Percentiles rank a stretch among this genome's conserved stretches.
These are phyloP conservation scores for Botia almorhae DNA, from an alignment of 2,797 vertebrate genomes.

Conservation along the genomic window DNA sequence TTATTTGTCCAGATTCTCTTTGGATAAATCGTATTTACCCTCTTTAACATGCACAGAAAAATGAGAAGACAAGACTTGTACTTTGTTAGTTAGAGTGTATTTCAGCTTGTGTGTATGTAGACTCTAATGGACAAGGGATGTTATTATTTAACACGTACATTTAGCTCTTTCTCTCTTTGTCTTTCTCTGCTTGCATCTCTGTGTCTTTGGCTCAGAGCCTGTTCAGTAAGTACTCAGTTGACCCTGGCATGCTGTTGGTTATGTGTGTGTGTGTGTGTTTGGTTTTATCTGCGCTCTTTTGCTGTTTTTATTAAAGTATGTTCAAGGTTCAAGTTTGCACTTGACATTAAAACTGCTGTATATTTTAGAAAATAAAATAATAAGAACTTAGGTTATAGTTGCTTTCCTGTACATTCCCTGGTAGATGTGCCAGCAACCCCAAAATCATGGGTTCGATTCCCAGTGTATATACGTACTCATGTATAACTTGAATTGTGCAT, in stretches of 20 bases:
- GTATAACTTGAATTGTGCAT: not conserved
- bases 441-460: not conserved
- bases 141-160: conserved; percentile 10
- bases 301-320: conserved; percentile 43
- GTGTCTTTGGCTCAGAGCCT: conserved; percentile 75
- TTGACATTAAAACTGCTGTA: conserved; percentile 41
- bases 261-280: conserved; percentile 45
- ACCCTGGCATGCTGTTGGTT: conserved; percentile 64
- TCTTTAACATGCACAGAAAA: not conserved
- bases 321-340: conserved; percentile 28
- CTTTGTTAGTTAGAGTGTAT: not conserved
- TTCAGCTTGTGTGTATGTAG: not conserved
- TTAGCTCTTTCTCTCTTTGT: conserved; percentile 57
- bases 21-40: not conserved
- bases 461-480: not conserved
- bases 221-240: conserved; percentile 77
- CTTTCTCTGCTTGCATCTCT: conserved; percentile 70
- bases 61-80: not conserved
- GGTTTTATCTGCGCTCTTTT: conserved; percentile 32
- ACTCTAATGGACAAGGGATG: not conserved
- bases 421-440: not conserved
- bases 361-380: conserved; percentile 13
- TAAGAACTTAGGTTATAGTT: not conserved
- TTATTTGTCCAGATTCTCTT: not conserved
- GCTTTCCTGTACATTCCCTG: not conserved